Evolutionary conservation across 2,888 invertebrate genomes (phyloP).

Genomic region (Nasonia oneida): DNA sequence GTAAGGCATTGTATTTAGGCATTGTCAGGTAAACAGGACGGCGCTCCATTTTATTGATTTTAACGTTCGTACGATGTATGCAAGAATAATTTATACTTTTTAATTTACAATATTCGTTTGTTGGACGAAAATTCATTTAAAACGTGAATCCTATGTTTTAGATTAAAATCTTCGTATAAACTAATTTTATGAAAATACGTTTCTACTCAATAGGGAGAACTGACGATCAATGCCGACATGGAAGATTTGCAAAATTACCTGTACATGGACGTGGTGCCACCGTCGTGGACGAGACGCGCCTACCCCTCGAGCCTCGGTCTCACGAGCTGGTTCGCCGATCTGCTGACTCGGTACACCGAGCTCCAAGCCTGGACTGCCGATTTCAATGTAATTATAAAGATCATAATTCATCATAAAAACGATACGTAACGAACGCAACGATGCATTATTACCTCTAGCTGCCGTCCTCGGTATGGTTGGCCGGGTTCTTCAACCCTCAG

Average conservation of each 20-base stretch:
- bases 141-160: too few relatives aligned
- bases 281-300: constrained; percentile 90
- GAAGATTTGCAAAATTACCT: constrained; percentile 91
- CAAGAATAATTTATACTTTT: too few relatives aligned
- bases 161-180: too few relatives aligned
- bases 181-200: too few relatives aligned
- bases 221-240: constrained; percentile 96
- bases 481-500: constrained; percentile 98
- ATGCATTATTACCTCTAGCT: constrained; percentile 79
- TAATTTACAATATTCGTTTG: too few relatives aligned
- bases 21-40: too few relatives aligned
- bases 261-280: constrained; percentile 95
- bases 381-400: constrained; percentile 82
- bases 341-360: constrained; percentile 88
- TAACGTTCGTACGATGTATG: too few relatives aligned
- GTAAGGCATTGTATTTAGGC: too few relatives aligned
- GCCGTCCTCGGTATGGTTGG: constrained; percentile 94
- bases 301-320: constrained; percentile 93
- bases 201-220: constrained; percentile 87
- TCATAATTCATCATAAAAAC: not conserved
- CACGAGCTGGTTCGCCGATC: constrained; percentile 93
- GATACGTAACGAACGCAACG: not conserved
- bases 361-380: constrained; percentile 94
- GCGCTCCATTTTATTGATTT: not conserved
- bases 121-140: too few relatives aligned